These are phyloP conservation scores for Osmerus mordax DNA, from an alignment of 2,113 vertebrate species.

Conservation along the genomic window DNA sequence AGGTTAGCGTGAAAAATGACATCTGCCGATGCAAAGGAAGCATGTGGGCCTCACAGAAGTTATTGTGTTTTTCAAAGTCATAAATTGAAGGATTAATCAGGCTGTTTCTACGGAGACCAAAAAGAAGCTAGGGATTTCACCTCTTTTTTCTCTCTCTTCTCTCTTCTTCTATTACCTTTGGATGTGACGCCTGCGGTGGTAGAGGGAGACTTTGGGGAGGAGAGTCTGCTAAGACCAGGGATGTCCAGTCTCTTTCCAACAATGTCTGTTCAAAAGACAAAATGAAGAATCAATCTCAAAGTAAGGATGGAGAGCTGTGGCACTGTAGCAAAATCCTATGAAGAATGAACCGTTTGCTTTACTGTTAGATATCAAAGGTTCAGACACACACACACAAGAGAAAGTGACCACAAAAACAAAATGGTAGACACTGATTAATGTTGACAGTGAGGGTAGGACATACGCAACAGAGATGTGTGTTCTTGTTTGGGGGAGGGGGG, in stretches of 20 bases:
- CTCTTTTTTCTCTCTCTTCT: neutral
- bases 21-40: slow-evolving; percentile 83
- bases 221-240: slow-evolving; percentile 63
- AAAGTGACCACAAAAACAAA: neutral
- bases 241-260: slow-evolving; percentile 77
- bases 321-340: no score
- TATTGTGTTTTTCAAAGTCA: slow-evolving; percentile 83
- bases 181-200: slow-evolving; percentile 67
- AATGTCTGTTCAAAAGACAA: slow-evolving; percentile 67
- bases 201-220: slow-evolving; percentile 65
- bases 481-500: neutral
- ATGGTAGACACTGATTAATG: neutral
- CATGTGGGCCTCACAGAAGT: slow-evolving; percentile 77
- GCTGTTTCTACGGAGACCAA: slow-evolving; percentile 63
- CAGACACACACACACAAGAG: neutral
- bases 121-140: slow-evolving; percentile 60
- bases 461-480: neutral
- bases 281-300: neutral
- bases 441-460: neutral
- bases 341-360: neutral
- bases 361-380: neutral
- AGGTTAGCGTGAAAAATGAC: slow-evolving; percentile 79
- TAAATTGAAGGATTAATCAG: slow-evolving; percentile 84
- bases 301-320: neutral
- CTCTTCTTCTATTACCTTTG: slow-evolving; percentile 82